Conservation (phyloP, 2,888 invertebrate genomes). For the Drosophila mercatorum region DNA sequence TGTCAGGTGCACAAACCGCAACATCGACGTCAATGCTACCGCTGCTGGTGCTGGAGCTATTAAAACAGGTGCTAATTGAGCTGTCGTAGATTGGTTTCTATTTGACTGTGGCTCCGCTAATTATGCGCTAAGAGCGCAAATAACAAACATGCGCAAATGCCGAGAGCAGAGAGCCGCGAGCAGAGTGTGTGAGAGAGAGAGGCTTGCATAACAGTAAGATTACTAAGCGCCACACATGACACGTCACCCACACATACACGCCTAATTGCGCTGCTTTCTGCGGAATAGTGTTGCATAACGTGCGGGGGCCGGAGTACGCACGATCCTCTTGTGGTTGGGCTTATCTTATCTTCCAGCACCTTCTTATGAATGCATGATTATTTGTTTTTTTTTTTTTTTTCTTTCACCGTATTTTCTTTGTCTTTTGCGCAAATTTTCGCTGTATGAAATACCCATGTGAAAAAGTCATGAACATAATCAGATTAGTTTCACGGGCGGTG, state of each 20-base stretch:
- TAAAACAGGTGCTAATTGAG: slow-evolving; percentile 41
- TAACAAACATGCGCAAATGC: slow-evolving; percentile 7
- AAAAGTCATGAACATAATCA: slow-evolving; percentile 43
- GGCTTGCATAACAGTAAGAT: slow-evolving; percentile 41
- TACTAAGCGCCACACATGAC: slow-evolving; percentile 12
- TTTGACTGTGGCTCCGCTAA: slow-evolving; percentile 15
- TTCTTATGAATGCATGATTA: slow-evolving; percentile 30
- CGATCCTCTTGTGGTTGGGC: neutral
- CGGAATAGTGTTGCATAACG: slow-evolving; percentile 4
- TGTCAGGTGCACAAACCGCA: slow-evolving; percentile 34
- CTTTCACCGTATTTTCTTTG: neutral
- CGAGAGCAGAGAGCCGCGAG: neutral
- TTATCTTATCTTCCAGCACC: slow-evolving; percentile 48
- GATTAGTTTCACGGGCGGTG: slow-evolving; percentile 54
- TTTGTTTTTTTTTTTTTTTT: neutral
- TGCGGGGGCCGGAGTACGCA: neutral
- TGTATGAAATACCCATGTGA: slow-evolving; percentile 22
- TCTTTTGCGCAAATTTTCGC: slow-evolving; percentile 8
- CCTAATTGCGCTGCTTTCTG: neutral
- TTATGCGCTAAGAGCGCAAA: slow-evolving; percentile 21
- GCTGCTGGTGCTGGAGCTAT: neutral
- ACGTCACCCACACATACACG: slow-evolving; percentile 11
- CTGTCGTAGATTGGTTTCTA: slow-evolving; percentile 20
- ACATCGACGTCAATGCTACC: neutral
- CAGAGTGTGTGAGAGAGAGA: neutral